These are phyloP conservation scores for Natrix natrix DNA, from an alignment of 2,797 vertebrate species.

Conservation along the genomic window DNA sequence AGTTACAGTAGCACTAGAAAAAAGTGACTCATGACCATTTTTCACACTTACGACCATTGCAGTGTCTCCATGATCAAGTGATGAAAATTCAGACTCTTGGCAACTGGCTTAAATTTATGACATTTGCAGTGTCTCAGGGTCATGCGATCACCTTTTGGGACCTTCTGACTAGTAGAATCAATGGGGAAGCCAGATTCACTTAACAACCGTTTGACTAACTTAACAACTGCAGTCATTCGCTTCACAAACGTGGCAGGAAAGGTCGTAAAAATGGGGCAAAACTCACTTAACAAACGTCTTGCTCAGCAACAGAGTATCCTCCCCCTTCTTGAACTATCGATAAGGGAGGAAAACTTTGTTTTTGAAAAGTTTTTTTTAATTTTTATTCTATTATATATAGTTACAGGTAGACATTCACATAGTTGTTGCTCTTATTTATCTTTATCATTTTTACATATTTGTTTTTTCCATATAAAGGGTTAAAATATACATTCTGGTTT, in stretches of 20 bases:
- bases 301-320: background rate
- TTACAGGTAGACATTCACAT: no score
- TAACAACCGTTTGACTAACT: background rate
- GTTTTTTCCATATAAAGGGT: no score
- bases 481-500: no score
- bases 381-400: no score
- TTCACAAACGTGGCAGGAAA: background rate
- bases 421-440: no score
- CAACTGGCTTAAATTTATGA: background rate
- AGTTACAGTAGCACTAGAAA: background rate
- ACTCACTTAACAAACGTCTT: background rate
- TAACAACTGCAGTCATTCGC: background rate
- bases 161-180: background rate
- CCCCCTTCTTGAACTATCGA: background rate
- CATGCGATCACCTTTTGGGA: background rate
- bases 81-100: background rate
- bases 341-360: no score
- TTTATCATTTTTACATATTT: no score
- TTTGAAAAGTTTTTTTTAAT: no score
- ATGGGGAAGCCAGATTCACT: background rate
- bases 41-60: background rate
- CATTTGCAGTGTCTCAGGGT: background rate
- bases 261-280: background rate
- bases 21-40: background rate
- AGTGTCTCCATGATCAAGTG: background rate